Conservation (phyloP, 2,888 invertebrate species). For the Macaria liturata region DNA sequence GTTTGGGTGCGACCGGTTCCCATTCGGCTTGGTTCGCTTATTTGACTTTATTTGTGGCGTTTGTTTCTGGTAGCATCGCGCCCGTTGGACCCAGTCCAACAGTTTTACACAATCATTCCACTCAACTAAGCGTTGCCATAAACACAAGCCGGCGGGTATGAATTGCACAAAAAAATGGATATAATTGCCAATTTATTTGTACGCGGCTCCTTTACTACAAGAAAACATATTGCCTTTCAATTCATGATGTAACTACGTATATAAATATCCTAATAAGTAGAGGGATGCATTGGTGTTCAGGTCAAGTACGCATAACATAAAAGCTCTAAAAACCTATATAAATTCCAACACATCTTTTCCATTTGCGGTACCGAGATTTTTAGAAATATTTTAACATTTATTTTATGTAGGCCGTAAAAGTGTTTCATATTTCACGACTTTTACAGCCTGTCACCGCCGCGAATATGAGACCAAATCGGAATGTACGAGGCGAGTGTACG, state of each 20-base stretch:
- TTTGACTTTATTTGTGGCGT: constrained; percentile 80
- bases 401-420: constrained; percentile 45
- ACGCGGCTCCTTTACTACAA: constrained; percentile 48
- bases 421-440: constrained; percentile 44
- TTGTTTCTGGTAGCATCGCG: constrained; percentile 64
- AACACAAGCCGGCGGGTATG: constrained; percentile 80
- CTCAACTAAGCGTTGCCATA: constrained; percentile 82
- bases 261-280: no score
- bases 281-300: no score
- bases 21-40: constrained; percentile 66
- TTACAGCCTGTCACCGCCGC: constrained; percentile 48
- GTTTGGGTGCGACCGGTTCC: constrained; percentile 10
- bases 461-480: constrained; percentile 31
- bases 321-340: constrained; percentile 10
- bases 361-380: constrained; percentile 18
- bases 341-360: constrained; percentile 24
- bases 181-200: constrained; percentile 77
- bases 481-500: constrained; percentile 24
- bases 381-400: constrained; percentile 22
- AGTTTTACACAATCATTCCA: constrained; percentile 83
- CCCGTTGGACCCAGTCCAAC: constrained; percentile 77
- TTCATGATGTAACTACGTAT: no score
- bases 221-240: no score
- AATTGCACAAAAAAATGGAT: constrained; percentile 77
- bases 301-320: neutral